phyloP scores from a whole-genome alignment of 37 sponge, comb jelly and placozoan genomes.

The Haliclona indistincta region DNA sequence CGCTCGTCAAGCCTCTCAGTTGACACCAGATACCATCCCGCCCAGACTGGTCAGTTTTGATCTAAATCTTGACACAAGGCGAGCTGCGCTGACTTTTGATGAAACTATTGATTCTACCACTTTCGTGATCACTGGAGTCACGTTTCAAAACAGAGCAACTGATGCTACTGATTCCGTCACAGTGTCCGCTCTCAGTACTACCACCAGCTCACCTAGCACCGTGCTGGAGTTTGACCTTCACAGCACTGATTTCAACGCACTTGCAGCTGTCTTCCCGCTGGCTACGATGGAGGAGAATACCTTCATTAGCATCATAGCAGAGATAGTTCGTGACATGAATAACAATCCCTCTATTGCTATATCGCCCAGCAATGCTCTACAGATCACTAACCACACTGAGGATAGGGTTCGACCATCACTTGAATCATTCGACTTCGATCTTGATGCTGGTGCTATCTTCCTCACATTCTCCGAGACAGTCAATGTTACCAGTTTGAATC shows the following conservation, averaged over 20 bases:
- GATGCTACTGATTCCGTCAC: constrained; percentile 40
- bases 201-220: constrained; percentile 42
- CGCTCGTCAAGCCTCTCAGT: constrained; percentile 19
- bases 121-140: constrained; percentile 49
- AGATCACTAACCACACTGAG: constrained; percentile 52
- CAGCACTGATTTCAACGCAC: constrained; percentile 69
- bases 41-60: constrained; percentile 55
- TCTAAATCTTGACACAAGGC: constrained; percentile 51
- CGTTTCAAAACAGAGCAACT: constrained; percentile 53
- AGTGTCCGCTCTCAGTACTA: constrained; percentile 60
- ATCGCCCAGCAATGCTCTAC: constrained; percentile 42
- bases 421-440: constrained; percentile 54
- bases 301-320: constrained; percentile 51
- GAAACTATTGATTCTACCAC: constrained; percentile 69
- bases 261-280: constrained; percentile 63
- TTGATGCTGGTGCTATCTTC: constrained; percentile 58
- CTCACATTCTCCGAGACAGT: constrained; percentile 79
- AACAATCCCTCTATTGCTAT: constrained; percentile 63
- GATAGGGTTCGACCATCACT: constrained; percentile 58
- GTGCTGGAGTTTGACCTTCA: constrained; percentile 55
- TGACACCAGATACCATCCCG: constrained; percentile 34
- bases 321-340: constrained; percentile 60
- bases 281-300: constrained; percentile 69
- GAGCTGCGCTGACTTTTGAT: constrained; percentile 68
- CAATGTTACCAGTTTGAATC: constrained; percentile 61